Evolutionary conservation across 2,797 vertebrate genomes (phyloP).

Genomic region (Chlorospingus semifuscus): DNA sequence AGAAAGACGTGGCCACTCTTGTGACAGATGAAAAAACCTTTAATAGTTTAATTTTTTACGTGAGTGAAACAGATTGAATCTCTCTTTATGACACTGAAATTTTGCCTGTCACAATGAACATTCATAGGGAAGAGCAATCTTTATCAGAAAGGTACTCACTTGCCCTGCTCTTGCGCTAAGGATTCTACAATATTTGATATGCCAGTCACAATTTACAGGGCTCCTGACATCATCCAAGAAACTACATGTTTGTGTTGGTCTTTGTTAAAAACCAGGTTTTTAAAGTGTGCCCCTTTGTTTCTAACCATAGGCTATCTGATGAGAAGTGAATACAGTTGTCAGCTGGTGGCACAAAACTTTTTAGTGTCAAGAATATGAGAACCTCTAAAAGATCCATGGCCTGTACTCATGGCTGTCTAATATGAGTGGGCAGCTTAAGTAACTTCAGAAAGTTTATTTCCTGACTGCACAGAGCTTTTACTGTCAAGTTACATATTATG

Average conservation of each 20-base stretch:
- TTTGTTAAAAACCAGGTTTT: constrained; percentile 39
- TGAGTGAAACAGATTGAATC: background rate
- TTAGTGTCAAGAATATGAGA: constrained; percentile 15
- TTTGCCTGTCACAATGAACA: background rate
- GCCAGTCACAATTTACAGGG: constrained; percentile 25
- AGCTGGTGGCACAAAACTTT: constrained; percentile 10
- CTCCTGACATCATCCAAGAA: constrained; percentile 41
- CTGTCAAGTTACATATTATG: background rate
- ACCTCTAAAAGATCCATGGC: constrained; percentile 1
- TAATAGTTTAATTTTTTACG: background rate
- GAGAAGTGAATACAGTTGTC: constrained; percentile 7
- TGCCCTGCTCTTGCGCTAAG: background rate
- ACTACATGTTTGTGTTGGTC: constrained; percentile 22
- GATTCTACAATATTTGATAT: background rate
- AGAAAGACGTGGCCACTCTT: background rate
- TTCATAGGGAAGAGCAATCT: background rate
- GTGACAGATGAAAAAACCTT: background rate
- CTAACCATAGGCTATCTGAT: constrained; percentile 7
- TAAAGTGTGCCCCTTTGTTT: constrained; percentile 15
- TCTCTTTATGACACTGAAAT: background rate
- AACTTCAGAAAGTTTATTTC: constrained; percentile 31
- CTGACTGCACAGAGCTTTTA: background rate
- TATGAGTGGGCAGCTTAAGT: background rate
- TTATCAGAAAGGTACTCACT: background rate
- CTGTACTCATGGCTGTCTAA: constrained; percentile 2